A percentile compares a stretch with the other conserved stretches of the same genome.
Conservation (phyloP, 1,140 invertebrate species). For the Bombus waltoni region DNA sequence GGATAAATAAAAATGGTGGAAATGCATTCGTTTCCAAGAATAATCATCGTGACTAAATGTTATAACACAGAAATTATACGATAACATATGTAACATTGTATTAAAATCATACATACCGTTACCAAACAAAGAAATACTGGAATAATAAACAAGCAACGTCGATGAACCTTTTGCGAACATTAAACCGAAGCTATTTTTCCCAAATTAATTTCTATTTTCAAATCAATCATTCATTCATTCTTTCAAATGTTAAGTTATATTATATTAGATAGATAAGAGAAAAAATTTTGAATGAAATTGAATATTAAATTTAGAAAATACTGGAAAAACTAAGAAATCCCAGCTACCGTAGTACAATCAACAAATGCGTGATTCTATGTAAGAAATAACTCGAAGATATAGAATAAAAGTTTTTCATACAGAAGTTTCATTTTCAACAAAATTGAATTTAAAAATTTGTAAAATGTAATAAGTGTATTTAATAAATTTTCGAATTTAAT, state of each 20-base stretch:
- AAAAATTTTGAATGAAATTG: not conserved
- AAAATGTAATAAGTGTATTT: too few relatives aligned
- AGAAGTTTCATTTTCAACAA: too few relatives aligned
- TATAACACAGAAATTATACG: not conserved
- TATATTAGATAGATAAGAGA: not conserved
- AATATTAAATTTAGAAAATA: not conserved
- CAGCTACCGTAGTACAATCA: too few relatives aligned
- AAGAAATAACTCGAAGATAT: too few relatives aligned
- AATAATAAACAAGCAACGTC: not conserved
- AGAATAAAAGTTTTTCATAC: too few relatives aligned
- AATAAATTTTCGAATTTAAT: too few relatives aligned
- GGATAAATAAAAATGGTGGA: not conserved
- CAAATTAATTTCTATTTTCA: too few relatives aligned
- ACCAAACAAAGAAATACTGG: not conserved
- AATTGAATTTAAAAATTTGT: too few relatives aligned
- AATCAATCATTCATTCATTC: too few relatives aligned
- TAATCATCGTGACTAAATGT: not conserved
- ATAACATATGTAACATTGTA: not conserved
- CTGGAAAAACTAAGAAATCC: not conserved
- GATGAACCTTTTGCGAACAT: not conserved
- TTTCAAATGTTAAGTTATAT: too few relatives aligned
- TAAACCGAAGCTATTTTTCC: not conserved
- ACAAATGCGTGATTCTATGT: too few relatives aligned
- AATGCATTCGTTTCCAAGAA: slow-evolving; percentile 15
- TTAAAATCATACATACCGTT: not conserved